Evolutionary conservation across 92 coral and sea anemone species (phyloP).

Genomic region (Epizoanthus scotinus): DNA sequence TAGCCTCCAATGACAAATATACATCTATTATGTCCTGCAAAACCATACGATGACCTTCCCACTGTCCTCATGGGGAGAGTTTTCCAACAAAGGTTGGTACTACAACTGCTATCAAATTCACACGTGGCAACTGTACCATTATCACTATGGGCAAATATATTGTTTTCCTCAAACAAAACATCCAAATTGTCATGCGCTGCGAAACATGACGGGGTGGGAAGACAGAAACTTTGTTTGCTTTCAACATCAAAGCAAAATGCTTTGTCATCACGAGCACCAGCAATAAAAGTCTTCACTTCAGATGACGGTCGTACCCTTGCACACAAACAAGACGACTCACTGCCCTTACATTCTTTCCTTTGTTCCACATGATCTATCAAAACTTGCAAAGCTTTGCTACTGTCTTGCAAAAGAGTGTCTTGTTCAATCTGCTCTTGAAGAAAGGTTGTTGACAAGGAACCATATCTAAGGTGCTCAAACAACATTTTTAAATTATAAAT

Average conservation of each 20-base stretch:
- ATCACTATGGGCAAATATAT: not conserved
- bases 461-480: no score
- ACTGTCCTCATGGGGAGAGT: not conserved
- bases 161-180: not conserved
- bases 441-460: no score
- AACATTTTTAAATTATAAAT: no score
- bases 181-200: no score
- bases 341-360: not conserved
- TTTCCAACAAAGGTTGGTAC: not conserved
- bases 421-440: not conserved
- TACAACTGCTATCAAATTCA: not conserved
- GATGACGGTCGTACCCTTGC: not conserved
- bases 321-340: not conserved
- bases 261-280: not conserved
- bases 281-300: not conserved
- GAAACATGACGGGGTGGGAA: not conserved
- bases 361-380: not conserved
- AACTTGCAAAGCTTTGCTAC: not conserved
- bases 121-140: not conserved
- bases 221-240: not conserved
- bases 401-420: not conserved
- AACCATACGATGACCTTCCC: not conserved
- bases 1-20: not conserved
- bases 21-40: not conserved
- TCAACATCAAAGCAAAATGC: not conserved